phyloP scores from a whole-genome alignment of 2,797 vertebrate genomes.

The Chelmon rostratus region DNA sequence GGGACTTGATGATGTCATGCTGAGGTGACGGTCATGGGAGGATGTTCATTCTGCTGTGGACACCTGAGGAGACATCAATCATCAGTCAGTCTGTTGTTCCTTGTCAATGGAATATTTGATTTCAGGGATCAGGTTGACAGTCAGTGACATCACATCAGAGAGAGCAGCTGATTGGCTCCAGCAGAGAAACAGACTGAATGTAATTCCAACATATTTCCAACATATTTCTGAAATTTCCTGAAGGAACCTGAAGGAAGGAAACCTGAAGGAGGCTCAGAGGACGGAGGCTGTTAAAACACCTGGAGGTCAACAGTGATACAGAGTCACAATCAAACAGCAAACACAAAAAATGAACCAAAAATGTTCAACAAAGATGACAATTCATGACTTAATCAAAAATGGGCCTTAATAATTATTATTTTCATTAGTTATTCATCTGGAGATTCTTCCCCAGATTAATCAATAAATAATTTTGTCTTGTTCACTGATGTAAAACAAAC shows the following conservation, averaged over 20 bases:
- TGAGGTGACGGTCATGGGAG: constrained; percentile 45
- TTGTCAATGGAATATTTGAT: background rate
- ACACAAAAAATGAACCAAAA: background rate
- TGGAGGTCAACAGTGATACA: too few species aligned
- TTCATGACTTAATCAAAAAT: too few species aligned
- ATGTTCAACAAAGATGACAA: too few species aligned
- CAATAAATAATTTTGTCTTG: background rate
- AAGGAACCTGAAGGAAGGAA: too few species aligned
- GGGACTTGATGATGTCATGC: constrained; percentile 70
- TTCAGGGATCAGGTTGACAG: background rate
- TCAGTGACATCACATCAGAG: background rate
- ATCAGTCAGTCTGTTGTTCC: constrained; percentile 3
- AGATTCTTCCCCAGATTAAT: background rate
- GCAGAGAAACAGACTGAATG: background rate
- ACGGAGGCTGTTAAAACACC: too few species aligned
- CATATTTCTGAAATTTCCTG: too few species aligned
- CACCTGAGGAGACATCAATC: constrained; percentile 46
- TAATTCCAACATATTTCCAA: too few species aligned
- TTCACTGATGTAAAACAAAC: too few species aligned
- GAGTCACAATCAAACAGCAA: too few species aligned
- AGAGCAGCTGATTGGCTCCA: background rate
- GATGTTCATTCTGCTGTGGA: constrained; percentile 66
- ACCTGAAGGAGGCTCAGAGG: too few species aligned
- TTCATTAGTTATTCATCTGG: background rate
- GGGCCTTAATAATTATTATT: too few species aligned